phyloP scores from a whole-genome alignment of 2,888 invertebrate genomes.

The Heliconius ismenius region DNA sequence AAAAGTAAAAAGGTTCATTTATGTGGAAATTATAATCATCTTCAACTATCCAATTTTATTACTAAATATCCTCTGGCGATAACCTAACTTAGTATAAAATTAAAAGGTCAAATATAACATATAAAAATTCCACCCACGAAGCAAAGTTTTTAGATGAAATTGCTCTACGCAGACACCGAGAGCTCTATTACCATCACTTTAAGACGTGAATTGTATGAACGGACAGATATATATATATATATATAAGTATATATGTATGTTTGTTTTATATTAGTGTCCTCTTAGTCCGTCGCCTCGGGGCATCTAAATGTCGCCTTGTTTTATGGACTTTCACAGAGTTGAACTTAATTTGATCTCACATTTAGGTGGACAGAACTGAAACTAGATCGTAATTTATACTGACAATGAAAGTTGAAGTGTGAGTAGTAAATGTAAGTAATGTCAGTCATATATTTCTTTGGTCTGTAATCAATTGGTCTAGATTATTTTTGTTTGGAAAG shows the following conservation, averaged over 20 bases:
- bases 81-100: background rate
- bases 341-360: background rate
- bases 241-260: background rate
- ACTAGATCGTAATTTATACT: background rate
- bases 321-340: background rate
- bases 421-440: background rate
- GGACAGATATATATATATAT: background rate
- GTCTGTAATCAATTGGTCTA: too few relatives aligned
- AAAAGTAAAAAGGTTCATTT: too few relatives aligned
- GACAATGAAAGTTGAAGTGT: background rate
- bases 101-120: background rate
- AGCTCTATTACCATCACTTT: background rate
- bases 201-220: background rate
- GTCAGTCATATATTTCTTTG: background rate
- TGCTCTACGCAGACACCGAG: background rate
- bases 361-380: background rate
- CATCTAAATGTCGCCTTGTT: slow-evolving; percentile 10
- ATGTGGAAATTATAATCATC: too few relatives aligned
- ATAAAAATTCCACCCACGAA: slow-evolving; percentile 3
- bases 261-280: background rate
- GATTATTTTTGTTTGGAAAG: too few relatives aligned
- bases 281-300: background rate
- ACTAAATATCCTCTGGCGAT: background rate
- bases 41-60: too few relatives aligned
- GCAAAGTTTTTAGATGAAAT: background rate